These are phyloP conservation scores for Sitta europaea DNA, from an alignment of 2,113 vertebrate species.

Conservation along the genomic window DNA sequence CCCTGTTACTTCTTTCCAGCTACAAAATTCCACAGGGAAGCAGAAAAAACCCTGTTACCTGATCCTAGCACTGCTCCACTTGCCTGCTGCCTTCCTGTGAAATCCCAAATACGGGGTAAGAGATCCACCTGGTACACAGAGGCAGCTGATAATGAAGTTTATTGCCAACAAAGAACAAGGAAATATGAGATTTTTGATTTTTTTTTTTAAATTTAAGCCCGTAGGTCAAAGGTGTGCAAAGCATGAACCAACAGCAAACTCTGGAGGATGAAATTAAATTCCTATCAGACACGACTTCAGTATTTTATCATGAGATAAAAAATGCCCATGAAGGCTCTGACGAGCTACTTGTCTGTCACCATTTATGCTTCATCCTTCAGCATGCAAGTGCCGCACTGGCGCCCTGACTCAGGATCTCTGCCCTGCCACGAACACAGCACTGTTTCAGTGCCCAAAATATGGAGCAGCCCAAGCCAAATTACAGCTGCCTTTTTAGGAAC, in stretches of 20 bases:
- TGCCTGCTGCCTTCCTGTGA: not conserved
- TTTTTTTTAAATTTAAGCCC: not conserved
- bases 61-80: not conserved
- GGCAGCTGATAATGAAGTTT: not conserved
- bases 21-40: not conserved
- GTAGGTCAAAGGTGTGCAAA: not conserved
- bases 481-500: not conserved
- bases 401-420: not conserved
- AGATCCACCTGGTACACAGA: not conserved
- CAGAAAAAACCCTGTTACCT: not conserved
- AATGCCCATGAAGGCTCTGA: not conserved
- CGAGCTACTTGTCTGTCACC: not conserved
- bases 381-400: rapidly evolving
- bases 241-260: not conserved
- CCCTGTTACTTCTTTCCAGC: not conserved
- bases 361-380: not conserved
- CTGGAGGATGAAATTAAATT: not conserved
- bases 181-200: not conserved
- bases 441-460: rapidly evolving
- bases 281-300: not conserved
- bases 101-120: not conserved
- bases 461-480: not conserved
- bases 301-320: not conserved
- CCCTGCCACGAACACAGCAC: not conserved
- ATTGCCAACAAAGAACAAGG: not conserved